A percentile compares a stretch with the other conserved stretches of the same genome.
Evolutionary conservation across 2,797 vertebrate genomes (phyloP).

Genomic region (Rhyacichthys aspro): DNA sequence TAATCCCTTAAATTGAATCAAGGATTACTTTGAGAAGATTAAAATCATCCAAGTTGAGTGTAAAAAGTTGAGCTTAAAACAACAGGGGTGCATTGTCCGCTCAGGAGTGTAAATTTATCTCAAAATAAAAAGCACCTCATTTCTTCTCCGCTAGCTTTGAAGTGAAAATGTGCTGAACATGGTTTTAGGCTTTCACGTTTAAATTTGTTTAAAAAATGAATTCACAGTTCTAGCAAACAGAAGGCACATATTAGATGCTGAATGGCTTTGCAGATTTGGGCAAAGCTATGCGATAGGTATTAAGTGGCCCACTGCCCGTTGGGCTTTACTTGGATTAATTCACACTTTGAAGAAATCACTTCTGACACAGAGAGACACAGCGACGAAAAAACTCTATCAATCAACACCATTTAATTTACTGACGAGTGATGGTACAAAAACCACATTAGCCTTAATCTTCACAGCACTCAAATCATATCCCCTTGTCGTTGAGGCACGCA

Average conservation of each 20-base stretch:
- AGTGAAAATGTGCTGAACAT: slow-evolving; percentile 1
- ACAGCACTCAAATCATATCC: slow-evolving; percentile 35
- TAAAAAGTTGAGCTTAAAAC: slow-evolving; percentile 31
- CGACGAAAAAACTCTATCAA: not conserved
- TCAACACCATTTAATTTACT: slow-evolving; percentile 3
- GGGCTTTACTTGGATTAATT: slow-evolving; percentile 26
- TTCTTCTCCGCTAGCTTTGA: not conserved
- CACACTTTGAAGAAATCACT: slow-evolving; percentile 26
- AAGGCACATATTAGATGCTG: slow-evolving; percentile 28
- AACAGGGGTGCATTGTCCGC: slow-evolving; percentile 19
- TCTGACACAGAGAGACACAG: slow-evolving; percentile 5
- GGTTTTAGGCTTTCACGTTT: not conserved
- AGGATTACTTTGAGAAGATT: slow-evolving; percentile 65
- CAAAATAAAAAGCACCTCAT: slow-evolving; percentile 1
- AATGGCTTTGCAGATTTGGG: slow-evolving; percentile 23
- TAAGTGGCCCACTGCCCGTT: slow-evolving; percentile 13
- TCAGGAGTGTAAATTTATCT: slow-evolving; percentile 16
- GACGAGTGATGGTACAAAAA: slow-evolving; percentile 28
- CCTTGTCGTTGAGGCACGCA: slow-evolving; percentile 12
- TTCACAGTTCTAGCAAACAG: slow-evolving; percentile 4
- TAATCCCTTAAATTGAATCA: slow-evolving; percentile 69
- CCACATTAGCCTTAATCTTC: slow-evolving; percentile 44
- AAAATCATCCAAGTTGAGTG: slow-evolving; percentile 54
- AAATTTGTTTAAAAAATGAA: slow-evolving; percentile 17
- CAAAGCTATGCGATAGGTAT: slow-evolving; percentile 35